Base-by-base conservation (phyloP, 2,113 vertebrate genomes). In the Neolamprologus cancellatus region DNA sequence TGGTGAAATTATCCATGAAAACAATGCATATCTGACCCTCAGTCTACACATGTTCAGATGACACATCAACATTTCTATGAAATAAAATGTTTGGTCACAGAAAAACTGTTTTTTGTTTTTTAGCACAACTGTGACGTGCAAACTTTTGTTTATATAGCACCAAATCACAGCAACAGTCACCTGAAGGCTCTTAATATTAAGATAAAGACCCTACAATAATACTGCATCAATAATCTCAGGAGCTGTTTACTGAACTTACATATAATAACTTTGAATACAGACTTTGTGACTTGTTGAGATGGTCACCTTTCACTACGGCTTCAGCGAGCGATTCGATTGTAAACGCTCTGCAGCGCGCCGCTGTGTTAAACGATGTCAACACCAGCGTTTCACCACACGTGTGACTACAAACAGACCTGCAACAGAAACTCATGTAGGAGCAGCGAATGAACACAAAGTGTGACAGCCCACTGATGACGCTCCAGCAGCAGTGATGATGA, bases 241-340 rank as follows among this genome's bases (percentile, higher is more conserved):
- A 64, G 17, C 4, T 20, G 18, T 4, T 39, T 23, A 39, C 64
- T 69, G n/a, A 4, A 41, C n/a, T 69, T 69, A 23, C 34, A 23
- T 5, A 66, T 3, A 39, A 5, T 41, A 44, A 13, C 15, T 69
- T 23, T 41, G 64, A 41, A 14, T 69, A n/a, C 0, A 64, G 18
- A 64, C 4, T 36, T 12, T n/a, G 32, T 18, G 28, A 3, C 36
- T 15, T 25, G 66, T 25, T 44, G 20, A 6, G 20, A 25, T 5
- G 66, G 20, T 71, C 20, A 3, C 8, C 3, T 71, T 36, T 0
- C 32, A 7, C 59, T 20, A 5, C 10, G 4, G 32, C 18, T 13
- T 20, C 59, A 13, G 32, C 6, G 17, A 7, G 59, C 0, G n/a
- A 36, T 36, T 12, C 0, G 17, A 36, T 36, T 36, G 1, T n/a